Evolutionary conservation across 1,140 invertebrate genomes (phyloP), one percentile per base, ranked within the genome.

Genomic region (Trachymyrmex cornetzi): DNA sequence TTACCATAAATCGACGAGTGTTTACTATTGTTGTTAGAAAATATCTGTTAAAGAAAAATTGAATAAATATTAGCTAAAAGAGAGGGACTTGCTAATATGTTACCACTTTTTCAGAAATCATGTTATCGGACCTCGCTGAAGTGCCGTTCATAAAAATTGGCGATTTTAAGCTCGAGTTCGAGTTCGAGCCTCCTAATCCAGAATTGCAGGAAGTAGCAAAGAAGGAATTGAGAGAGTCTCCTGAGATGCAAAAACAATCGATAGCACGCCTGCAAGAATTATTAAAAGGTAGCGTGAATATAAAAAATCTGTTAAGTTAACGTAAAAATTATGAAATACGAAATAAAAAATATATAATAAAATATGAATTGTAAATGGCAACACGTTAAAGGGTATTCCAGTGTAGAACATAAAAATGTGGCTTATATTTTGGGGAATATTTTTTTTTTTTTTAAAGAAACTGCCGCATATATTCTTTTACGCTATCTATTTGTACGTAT

Each of bases 221-320:
- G 16, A 96, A 96, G 74, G 97, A 98, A 91, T 95, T 98, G 0
- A 94, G 97, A 1, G 98, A 98, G 93, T 96, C 96, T 0, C 96
- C 97, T 0, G 97, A 98, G 59, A 87, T 97, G 1, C 95, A 96
- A 22, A 96, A 96, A 88, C 95, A 97, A 71, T 96, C 96, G n/a
- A 91, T 97, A 0, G 94, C 95, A 48, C 96, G 97, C 89, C 94
- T 98, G 0, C 96, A 95, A 85, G 96, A 96, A 88, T 94, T 98
- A 38, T 94, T 98, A 7, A 95, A 96, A 96, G 97, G 97, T 98
- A 95, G 14, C 9, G 6, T 9, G 30, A n/a, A 50, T 19, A 12
- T n/a, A 14, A 53, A 80, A 48, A n/a, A 12, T 16, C n/a, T 34
- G 14, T 30, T 27, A 3, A 64, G 48, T 12, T 61, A 77, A 48